Evolutionary conservation across 2,888 invertebrate genomes (phyloP), one percentile per base, ranked within the genome.

Genomic region (Amorpha juglandis): DNA sequence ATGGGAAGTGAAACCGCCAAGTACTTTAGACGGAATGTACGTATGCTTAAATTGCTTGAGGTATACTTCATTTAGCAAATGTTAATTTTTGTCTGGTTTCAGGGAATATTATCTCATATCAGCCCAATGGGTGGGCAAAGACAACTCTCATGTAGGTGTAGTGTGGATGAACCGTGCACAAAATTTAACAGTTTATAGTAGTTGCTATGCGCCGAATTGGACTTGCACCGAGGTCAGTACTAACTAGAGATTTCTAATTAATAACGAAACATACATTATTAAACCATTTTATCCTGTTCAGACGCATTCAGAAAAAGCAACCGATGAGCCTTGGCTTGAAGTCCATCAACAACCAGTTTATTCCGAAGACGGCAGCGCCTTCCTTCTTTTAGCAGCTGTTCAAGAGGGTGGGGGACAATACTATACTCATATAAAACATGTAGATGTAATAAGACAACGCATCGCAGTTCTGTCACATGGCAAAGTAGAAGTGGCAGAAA

Each of bases 141-240:
- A 95, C 79, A 96, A 97, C 87, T 94, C 95, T 70, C 96, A 97
- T 84, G 95, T 98, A 73, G 96, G 97, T 63, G 96, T 97, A 63
- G 97, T 98, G 67, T 99, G 98, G 97, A 96, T 98, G 95, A 98
- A 98, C 88, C 95, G 99, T 76, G 96, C 97, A 55, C 99, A 99
- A 92, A 99, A 99, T 89, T 95, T 97, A 73, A 97, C 98, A 76
- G 95, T 98, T 70, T 95, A 98, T 78, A 96, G 98, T 71, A 95
- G 97, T 71, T 99, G 99, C 88, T 95, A 95, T 69, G 95, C 96
- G 55, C 96, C 97, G 8, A 96, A 95, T 83, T 97, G 98, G 96
- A 95, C 96, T 66, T 99, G 99, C 90, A 94, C 95, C 74, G 97
- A 97, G 95, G 98, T 98, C 71, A 38, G 21, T 45, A 12, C 62